Evolutionary conservation across 2,888 invertebrate species (phyloP), one percentile per base, ranked within the genome.

Genomic region (Lepeophtheirus nordmannii): DNA sequence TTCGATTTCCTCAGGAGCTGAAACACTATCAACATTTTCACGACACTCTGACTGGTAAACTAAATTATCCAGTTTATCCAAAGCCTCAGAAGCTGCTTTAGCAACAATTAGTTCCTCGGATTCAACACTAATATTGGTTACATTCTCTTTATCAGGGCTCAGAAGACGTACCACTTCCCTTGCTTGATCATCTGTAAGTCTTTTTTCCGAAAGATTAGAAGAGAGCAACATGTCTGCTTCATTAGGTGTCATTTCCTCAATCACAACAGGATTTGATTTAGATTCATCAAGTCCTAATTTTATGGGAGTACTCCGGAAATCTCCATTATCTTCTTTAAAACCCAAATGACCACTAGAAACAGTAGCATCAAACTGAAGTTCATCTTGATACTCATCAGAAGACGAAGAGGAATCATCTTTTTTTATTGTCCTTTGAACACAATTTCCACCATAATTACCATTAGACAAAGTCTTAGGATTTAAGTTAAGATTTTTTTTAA

Each of bases 191-290:
- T 90, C 89, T 68, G 88, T 37, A 14, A 58, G 58, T 14, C 66
- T 30, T 37, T 58, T 58, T 23, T 66, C 66, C 23, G 11, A 22
- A 17, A 66, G 41, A n/a, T 60, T 38, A 72, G 85, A 83, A 77
- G 89, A 89, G 72, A 90, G 82, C 74, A 90, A 79, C 78, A 86
- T 84, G 76, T 89, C 88, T 14, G 89, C 89, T 76, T 90, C 90
- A 73, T 87, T 87, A 65, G 88, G 85, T 70, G 89, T 89, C 89
- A 86, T 86, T 74, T 82, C 69, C 58, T 72, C 72, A 30, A 71
- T 58, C 37, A 61, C 61, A 3, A 46, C n/a, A 14, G 53, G 53
- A 17, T 17, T 46, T 11, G 61, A 23, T 37, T 61, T 37, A 8
- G 61, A 39, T 12, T 37, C 30, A 20, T 23, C 58, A 7, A 38